A percentile compares a stretch with the other conserved stretches of the same genome.
phyloP scores from a whole-genome alignment of 2,113 vertebrate species.

The Myxocyprinus asiaticus region DNA sequence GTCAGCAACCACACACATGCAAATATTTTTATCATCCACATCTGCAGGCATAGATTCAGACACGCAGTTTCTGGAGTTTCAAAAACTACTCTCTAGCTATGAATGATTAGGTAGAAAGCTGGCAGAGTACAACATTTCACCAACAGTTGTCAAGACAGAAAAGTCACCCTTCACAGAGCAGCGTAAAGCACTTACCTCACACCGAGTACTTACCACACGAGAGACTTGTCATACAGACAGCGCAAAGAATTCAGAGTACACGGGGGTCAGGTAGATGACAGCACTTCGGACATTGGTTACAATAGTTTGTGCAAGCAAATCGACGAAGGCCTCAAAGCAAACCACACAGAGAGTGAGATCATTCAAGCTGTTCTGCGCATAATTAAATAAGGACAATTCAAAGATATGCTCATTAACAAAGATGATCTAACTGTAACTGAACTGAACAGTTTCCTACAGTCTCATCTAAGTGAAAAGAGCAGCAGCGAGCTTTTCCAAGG shows the following conservation, averaged over 20 bases:
- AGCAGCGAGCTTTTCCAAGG: slow-evolving; percentile 39
- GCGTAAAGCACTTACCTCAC: too few relatives aligned
- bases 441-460: slow-evolving; percentile 7
- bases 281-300: neutral
- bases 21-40: too few relatives aligned
- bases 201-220: neutral
- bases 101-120: too few relatives aligned
- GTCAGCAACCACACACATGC: too few relatives aligned
- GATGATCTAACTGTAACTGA: neutral
- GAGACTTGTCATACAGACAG: neutral
- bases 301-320: neutral
- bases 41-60: too few relatives aligned
- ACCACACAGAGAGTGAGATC: neutral
- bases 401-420: neutral
- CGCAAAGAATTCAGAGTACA: slow-evolving; percentile 1
- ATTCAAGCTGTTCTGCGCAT: neutral
- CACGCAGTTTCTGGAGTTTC: too few relatives aligned
- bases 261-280: neutral
- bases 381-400: slow-evolving; percentile 14
- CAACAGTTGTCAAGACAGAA: too few relatives aligned
- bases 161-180: too few relatives aligned
- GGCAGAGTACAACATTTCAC: too few relatives aligned
- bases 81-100: too few relatives aligned
- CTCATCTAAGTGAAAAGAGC: slow-evolving; percentile 16
- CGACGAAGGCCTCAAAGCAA: neutral